Evolutionary conservation across 2,113 vertebrate species (phyloP).

Genomic region (Macrotus californicus): DNA sequence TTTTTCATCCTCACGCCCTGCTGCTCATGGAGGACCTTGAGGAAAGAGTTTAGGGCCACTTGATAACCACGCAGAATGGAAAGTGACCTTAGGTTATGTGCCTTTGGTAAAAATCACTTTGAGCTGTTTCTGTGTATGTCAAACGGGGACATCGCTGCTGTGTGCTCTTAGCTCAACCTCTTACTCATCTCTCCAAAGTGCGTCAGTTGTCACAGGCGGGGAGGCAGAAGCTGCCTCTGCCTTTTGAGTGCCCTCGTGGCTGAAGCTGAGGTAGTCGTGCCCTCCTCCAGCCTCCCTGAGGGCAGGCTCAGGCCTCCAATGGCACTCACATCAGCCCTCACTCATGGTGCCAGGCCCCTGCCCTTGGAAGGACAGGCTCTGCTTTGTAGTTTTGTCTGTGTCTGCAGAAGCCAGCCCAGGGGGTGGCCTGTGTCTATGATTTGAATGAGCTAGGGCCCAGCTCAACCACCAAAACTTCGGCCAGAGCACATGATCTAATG

Average conservation of each 20-base stretch:
- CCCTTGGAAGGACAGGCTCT: not conserved
- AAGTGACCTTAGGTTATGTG: not conserved
- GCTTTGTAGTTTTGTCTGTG: not conserved
- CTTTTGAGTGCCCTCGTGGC: not conserved
- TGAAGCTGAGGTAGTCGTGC: rapidly evolving
- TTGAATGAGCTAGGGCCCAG: not conserved
- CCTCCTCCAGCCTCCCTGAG: not conserved
- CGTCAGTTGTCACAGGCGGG: not conserved
- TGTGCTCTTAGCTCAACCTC: not conserved
- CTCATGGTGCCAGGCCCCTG: rapidly evolving
- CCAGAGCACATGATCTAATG: not conserved
- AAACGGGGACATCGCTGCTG: not conserved
- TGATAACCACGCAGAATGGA: rapidly evolving
- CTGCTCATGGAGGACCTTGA: not conserved
- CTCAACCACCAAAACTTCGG: not conserved
- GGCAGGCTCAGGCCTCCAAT: not conserved
- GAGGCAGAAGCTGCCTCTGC: not conserved
- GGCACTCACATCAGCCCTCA: rapidly evolving
- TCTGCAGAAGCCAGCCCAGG: not conserved
- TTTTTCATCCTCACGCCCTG: rapidly evolving
- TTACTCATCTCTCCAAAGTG: not conserved
- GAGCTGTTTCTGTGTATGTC: not conserved
- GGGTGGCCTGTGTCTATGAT: not conserved
- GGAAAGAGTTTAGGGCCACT: not conserved
- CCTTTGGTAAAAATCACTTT: not conserved